Base-by-base conservation (phyloP, 2,797 vertebrate species). In the Peromyscus nudipes region DNA sequence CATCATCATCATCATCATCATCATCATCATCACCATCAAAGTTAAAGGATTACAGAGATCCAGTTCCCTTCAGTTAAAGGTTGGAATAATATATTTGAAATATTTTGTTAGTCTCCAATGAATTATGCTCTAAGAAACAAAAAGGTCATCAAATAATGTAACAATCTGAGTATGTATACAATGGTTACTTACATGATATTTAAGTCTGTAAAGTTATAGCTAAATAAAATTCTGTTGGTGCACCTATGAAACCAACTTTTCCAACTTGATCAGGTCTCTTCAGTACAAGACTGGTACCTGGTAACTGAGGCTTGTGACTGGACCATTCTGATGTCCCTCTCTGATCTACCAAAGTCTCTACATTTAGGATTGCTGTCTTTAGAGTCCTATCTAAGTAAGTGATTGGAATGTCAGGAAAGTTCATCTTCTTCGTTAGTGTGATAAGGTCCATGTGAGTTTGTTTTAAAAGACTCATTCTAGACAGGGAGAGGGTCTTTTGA, bases 21-120 rank as follows among this genome's bases (percentile, higher is more conserved):
- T 76, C 52, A 52, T 52, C 52, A 13, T 52, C 52, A 52, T 52
- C 52, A 52, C 52, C 4, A 16, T n/a, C 49, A 57, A 34, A 52
- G 29, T 8, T 79, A 52, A 79, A 55, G 19, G 17, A 34, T n/a
- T n/a, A 96, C 97, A 97, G 97, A 97, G 76, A 96, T 87, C 62
- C 93, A 67, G 96, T 92, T 96, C 97, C 73, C 95, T 97, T 98
- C 92, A 60, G 96, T 79, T 96, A 98, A 97, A 96, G 92, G 97
- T 96, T 95, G 95, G 93, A 98, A 97, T 95, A 73, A 93, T 97
- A 97, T 97, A 94, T 98, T 98, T 97, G 95, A 97, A 96, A 97
- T 95, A 97, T 95, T 97, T 76, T 93, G 80, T 95, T 64, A 11
- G 27, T 93, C 73, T 95, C 94, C 23, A 62, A 65, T 52, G 84